Evolutionary conservation across 2,113 vertebrate species (phyloP), one percentile per base, ranked within the genome.

Genomic region (Colinus virginianus): DNA sequence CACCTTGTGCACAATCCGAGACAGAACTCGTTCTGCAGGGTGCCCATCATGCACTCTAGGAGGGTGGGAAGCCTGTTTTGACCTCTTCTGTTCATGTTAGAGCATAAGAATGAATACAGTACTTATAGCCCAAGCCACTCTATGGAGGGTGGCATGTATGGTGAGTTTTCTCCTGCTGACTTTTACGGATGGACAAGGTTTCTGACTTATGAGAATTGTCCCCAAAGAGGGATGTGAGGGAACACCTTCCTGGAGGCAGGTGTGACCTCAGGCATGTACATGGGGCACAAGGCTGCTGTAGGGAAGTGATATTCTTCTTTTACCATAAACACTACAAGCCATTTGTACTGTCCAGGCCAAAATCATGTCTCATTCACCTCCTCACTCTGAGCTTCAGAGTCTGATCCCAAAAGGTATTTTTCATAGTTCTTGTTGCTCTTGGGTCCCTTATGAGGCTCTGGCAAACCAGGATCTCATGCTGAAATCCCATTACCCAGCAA

Each of bases 201-300:
- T 48, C 4, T 61, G 34, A 6, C 34, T 93, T 32, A 4, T 46
- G 21, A 74, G n/a, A 36, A 55, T 43, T 88, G 36, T 66, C 38
- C 20, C 42, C 55, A 40, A 5, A 58, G 43, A 53, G 68, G 16
- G 4, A 38, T 10, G 46, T 87, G 49, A n/a, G 28, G 42, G 78
- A 78, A 59, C 36, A 61, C 56, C 43, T 85, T 90, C 66, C 51
- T 18, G 53, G 51, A 81, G 38, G 25, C 16, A 46, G 23, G 4
- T 23, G 16, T 4, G 3, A 77, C 62, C 26, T 56, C 51, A 78
- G 58, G 6, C 2, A 46, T 51, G 63, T n/a, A 86, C 0, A 0
- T 13, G 7, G 53, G 76, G 85, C 16, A 51, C 43, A 43, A 46
- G n/a, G 45, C 53, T 80, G 36, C 59, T 79, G 40, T 34, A n/a